Evolutionary conservation across 2,113 vertebrate genomes (phyloP).

Genomic region (Argyrosomus japonicus): DNA sequence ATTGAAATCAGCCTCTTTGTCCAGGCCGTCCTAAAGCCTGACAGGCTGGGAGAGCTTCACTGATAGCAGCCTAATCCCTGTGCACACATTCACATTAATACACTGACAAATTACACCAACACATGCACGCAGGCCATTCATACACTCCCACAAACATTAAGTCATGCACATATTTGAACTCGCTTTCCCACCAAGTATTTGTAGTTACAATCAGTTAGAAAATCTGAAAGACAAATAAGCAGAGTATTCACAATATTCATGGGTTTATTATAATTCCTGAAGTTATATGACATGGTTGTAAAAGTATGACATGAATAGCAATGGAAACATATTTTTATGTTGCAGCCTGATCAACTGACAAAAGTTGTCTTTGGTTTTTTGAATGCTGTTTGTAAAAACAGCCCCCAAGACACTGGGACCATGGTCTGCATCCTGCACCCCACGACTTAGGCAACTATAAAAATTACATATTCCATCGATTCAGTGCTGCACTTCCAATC

Average conservation of each 20-base stretch:
- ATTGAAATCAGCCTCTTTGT: slow-evolving; percentile 81
- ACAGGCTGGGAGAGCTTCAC: slow-evolving; percentile 62
- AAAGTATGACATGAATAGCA: neutral
- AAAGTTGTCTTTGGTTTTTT: neutral
- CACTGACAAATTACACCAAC: slow-evolving; percentile 61
- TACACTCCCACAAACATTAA: slow-evolving; percentile 8
- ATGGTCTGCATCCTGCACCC: neutral
- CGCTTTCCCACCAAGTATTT: slow-evolving; percentile 8
- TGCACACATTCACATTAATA: slow-evolving; percentile 56
- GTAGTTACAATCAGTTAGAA: no score
- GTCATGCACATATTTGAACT: slow-evolving; percentile 9
- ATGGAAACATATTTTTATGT: neutral
- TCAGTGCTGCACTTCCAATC: neutral
- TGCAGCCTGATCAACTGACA: neutral
- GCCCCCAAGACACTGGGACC: neutral
- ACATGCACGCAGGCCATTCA: slow-evolving; percentile 36
- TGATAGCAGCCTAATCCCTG: slow-evolving; percentile 71
- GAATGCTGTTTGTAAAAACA: neutral
- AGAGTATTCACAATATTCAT: neutral
- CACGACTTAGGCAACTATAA: neutral
- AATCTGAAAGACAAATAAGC: neutral
- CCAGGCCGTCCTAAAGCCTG: slow-evolving; percentile 53
- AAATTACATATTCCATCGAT: neutral
- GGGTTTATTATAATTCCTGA: neutral
- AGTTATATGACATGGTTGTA: neutral